A percentile compares a stretch with the other conserved stretches of the same genome.
phyloP scores from a whole-genome alignment of 1,140 invertebrate genomes.

The Ditylenchus dipsaci region DNA sequence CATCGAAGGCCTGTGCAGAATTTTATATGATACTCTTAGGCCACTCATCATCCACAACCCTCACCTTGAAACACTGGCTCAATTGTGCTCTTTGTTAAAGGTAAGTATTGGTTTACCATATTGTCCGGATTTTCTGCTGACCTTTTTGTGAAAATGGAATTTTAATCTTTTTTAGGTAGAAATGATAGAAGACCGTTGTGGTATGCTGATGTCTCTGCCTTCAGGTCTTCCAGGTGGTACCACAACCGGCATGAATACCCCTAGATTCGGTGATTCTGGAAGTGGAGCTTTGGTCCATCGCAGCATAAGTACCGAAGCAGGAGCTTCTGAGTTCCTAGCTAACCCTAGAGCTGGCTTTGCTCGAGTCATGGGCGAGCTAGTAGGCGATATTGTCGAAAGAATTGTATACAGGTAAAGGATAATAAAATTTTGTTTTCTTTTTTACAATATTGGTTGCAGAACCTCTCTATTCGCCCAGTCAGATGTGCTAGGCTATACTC shows the following conservation, averaged over 20 bases:
- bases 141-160: neutral
- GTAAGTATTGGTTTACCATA: neutral
- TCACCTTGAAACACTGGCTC: constrained; percentile 91
- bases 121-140: neutral
- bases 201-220: constrained; percentile 60
- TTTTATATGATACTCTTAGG: constrained; percentile 85
- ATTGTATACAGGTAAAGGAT: constrained; percentile 78
- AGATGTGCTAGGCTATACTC: constrained; percentile 75
- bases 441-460: constrained; percentile 22
- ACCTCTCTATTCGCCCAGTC: constrained; percentile 86
- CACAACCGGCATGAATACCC: neutral
- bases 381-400: constrained; percentile 92
- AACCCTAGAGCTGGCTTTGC: constrained; percentile 66
- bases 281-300: neutral
- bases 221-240: neutral
- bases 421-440: neutral
- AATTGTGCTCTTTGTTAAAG: constrained; percentile 84
- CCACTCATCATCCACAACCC: constrained; percentile 93
- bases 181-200: constrained; percentile 88
- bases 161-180: constrained; percentile 65
- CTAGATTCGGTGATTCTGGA: neutral
- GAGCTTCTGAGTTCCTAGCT: constrained; percentile 52
- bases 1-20: constrained; percentile 77
- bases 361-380: constrained; percentile 74
- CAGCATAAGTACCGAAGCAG: neutral